phyloP scores from a whole-genome alignment of 2,113 vertebrate species.

The Acanthisitta chloris region DNA sequence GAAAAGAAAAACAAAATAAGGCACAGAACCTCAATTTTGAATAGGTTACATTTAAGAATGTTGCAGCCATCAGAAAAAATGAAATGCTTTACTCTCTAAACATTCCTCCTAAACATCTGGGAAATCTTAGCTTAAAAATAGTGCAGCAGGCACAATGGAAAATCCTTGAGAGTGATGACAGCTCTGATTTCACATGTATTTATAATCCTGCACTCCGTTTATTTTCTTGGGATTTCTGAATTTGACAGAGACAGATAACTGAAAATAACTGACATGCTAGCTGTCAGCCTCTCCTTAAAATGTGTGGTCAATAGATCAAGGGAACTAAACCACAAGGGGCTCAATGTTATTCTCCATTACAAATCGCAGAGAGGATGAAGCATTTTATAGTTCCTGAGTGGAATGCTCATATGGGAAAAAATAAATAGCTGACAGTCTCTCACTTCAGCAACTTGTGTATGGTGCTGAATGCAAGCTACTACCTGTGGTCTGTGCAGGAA shows the following conservation, averaged over 20 bases:
- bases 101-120: constrained; percentile 59
- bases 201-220: constrained; percentile 42
- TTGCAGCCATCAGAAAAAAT: constrained; percentile 8
- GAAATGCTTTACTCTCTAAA: constrained; percentile 15
- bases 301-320: constrained; percentile 48
- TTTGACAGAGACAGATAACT: constrained; percentile 60
- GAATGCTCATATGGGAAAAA: constrained; percentile 42
- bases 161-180: constrained; percentile 60
- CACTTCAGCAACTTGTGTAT: constrained; percentile 19
- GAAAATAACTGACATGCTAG: constrained; percentile 60
- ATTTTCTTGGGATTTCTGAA: constrained; percentile 58
- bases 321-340: constrained; percentile 17
- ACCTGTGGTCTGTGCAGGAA: neutral
- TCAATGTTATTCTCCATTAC: neutral
- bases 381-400: constrained; percentile 28
- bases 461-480: neutral
- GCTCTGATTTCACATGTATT: constrained; percentile 60
- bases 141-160: constrained; percentile 53
- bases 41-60: neutral
- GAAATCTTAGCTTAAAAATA: constrained; percentile 55
- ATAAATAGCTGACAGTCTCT: constrained; percentile 39
- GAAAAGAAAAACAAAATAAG: neutral
- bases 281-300: constrained; percentile 56
- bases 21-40: neutral
- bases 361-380: constrained; percentile 36